phyloP scores from a whole-genome alignment of 2,113 vertebrate species.

The Mustela lutreola region DNA sequence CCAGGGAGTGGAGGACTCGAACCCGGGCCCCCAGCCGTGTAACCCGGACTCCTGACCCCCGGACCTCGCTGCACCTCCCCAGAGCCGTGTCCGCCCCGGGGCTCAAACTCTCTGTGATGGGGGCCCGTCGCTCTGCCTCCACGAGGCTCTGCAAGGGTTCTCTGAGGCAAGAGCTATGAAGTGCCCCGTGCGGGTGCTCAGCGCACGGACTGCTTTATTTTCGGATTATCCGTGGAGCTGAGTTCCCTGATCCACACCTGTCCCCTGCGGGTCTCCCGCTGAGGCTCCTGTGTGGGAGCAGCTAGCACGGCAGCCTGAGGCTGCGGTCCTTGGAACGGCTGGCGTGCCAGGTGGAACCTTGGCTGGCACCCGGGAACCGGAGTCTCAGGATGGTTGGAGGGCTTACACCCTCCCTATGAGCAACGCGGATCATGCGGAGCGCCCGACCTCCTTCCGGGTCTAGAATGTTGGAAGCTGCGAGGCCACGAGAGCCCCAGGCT shows the following conservation, averaged over 20 bases:
- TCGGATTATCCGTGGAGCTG: background rate
- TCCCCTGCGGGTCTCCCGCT: too few species aligned
- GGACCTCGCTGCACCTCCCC: background rate
- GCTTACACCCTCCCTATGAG: background rate
- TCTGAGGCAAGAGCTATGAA: background rate
- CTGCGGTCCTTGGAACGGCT: background rate
- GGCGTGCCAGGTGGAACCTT: background rate
- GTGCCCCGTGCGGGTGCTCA: background rate
- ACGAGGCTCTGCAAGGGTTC: background rate
- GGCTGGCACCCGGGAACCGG: background rate
- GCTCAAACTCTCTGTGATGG: background rate
- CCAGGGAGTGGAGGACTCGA: background rate
- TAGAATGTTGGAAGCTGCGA: fast-evolving
- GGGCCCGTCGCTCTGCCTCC: background rate
- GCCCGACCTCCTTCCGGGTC: background rate
- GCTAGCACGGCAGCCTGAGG: background rate
- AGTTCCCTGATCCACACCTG: background rate
- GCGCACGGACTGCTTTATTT: background rate
- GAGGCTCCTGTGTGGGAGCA: background rate
- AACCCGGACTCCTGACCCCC: too few species aligned
- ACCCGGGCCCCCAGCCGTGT: background rate
- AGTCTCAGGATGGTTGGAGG: background rate
- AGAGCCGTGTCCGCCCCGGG: fast-evolving
- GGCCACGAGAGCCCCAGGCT: background rate
- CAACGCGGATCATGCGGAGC: background rate